Percentiles rank a stretch among this genome's conserved stretches.
Evolutionary conservation across 2,888 invertebrate genomes (phyloP).

Genomic region (Syrista parreyssii): DNA sequence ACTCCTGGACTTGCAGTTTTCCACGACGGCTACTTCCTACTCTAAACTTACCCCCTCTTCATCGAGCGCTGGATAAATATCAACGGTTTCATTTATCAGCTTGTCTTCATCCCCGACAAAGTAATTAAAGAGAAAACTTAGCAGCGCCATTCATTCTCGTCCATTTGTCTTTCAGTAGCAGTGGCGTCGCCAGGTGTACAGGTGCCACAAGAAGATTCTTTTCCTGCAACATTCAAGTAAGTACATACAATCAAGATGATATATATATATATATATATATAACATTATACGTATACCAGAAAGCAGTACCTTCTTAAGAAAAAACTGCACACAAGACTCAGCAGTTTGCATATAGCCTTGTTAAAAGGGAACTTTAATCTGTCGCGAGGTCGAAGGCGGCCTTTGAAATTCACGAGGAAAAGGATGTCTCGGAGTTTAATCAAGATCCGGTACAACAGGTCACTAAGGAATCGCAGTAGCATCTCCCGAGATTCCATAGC

Average conservation of each 20-base stretch:
- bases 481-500: background rate
- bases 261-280: background rate
- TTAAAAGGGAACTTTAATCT: background rate
- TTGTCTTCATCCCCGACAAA: background rate
- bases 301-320: background rate
- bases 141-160: slow-evolving; percentile 7
- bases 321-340: background rate
- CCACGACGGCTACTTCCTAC: background rate
- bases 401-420: background rate
- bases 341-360: background rate
- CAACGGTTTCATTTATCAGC: background rate
- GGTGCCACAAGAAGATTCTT: slow-evolving; percentile 87
- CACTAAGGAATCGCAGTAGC: background rate
- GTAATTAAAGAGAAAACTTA: background rate
- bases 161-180: slow-evolving; percentile 68
- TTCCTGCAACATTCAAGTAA: slow-evolving; percentile 89
- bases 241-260: slow-evolving; percentile 25
- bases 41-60: background rate
- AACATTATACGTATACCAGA: background rate
- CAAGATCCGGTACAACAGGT: background rate
- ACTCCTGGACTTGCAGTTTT: background rate
- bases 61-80: background rate
- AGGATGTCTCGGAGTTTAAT: background rate
- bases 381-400: background rate
- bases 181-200: slow-evolving; percentile 74